Conservation (phyloP, 2,113 vertebrate genomes). For the Ochotona princeps region DNA sequence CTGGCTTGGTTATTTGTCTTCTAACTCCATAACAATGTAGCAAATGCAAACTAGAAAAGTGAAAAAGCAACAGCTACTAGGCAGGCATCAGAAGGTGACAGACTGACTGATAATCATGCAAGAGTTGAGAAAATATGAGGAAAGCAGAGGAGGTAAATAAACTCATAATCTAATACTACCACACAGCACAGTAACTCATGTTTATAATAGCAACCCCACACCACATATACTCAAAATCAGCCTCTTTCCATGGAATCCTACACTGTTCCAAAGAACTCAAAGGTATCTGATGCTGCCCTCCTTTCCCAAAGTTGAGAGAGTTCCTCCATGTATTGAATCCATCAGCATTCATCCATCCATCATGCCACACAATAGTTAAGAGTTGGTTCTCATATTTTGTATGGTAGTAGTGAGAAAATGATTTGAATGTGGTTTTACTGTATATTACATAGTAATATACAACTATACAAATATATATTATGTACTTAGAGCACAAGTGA, state of each 20-base stretch:
- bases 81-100: background rate
- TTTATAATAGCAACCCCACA: background rate
- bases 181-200: background rate
- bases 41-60: background rate
- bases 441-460: background rate
- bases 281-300: background rate
- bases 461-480: background rate
- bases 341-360: background rate
- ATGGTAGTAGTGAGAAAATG: background rate
- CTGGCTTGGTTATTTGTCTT: conserved; percentile 24
- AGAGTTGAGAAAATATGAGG: background rate
- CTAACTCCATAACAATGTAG: background rate
- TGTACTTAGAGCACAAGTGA: background rate
- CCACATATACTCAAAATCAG: background rate
- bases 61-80: background rate
- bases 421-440: conserved; percentile 14
- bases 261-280: background rate
- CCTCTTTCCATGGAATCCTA: background rate
- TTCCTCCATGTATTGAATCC: background rate
- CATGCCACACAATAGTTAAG: background rate
- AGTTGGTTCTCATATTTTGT: background rate
- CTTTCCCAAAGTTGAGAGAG: background rate
- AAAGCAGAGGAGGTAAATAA: background rate
- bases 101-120: background rate
- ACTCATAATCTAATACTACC: background rate